Evolutionary conservation across 2,888 invertebrate species (phyloP), one percentile per base, ranked within the genome.

Genomic region (Lasioglossum malachurum): DNA sequence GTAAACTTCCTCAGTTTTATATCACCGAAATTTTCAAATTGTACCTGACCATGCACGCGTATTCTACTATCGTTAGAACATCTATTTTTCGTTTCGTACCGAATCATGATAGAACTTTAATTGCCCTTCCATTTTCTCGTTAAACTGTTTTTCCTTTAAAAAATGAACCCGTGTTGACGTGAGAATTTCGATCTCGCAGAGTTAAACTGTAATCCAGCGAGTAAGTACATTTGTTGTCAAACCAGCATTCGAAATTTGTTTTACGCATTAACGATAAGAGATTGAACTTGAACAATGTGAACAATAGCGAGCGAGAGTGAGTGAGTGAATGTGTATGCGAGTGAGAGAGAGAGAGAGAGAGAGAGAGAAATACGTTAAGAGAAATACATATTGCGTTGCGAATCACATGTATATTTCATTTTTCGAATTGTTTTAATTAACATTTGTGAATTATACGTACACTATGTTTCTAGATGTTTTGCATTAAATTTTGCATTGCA

Each of bases 1-100:
- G 76, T 84, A 80, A 90, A 87, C 69, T 86, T 85, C 90, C 83
- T 91, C 75, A 88, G 87, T 91, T 91, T 88, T 86, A 87, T 76
- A 78, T 74, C 31, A n/a, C 23, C 31, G 49, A 44, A 81, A 67
- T 79, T 84, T 79, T 84, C 23, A 67, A 83, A 82, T 78, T 87
- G 73, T 75, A 82, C 80, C 80, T 90, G 78, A 75, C 49, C 81
- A 71, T 31, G 23, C n/a, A 71, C 41, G 16, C 19, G 72, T 49
- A 12, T 31, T 27, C 14, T 77, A 19, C 41, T 12, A 19, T 69
- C 46, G 78, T 75, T 85, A 44, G 64, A 82, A 35, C 46, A 27
- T 77, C 19, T 10, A 23, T 72, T 83, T 46, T 46, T 49, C 38
- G 16, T 77, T 67, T 75, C 27, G 27, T 72, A 31, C 35, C 1